Evolutionary conservation across 2,797 vertebrate genomes (phyloP).

Genomic region (Artibeus jamaicensis): DNA sequence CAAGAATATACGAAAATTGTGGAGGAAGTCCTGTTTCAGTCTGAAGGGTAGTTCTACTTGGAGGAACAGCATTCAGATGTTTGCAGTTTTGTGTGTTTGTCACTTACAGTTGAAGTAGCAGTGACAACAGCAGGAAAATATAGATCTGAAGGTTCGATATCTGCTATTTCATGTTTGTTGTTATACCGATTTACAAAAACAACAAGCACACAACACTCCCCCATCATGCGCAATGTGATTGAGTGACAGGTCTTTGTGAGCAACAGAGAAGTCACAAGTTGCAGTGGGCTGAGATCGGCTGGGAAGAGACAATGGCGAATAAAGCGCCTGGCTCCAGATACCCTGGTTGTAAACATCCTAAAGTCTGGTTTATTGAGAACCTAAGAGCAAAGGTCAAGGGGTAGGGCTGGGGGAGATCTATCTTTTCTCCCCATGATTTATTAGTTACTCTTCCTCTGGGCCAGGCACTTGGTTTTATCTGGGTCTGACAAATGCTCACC

Average conservation of each 20-base stretch:
- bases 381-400: background rate
- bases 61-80: background rate
- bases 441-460: background rate
- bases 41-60: background rate
- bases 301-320: background rate
- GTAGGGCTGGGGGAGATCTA: background rate
- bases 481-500: background rate
- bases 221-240: background rate
- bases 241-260: background rate
- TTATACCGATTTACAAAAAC: background rate
- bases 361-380: background rate
- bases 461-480: background rate
- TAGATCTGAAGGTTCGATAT: background rate
- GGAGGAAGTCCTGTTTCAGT: background rate
- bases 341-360: background rate
- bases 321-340: background rate
- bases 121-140: background rate
- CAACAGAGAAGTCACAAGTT: background rate
- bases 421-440: background rate
- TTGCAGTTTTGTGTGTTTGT: background rate
- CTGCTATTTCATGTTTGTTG: background rate
- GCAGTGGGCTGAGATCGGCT: too few relatives aligned
- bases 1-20: constrained; percentile 9
- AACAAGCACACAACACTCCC: background rate
- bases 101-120: background rate